These are phyloP conservation scores for Pterois miles DNA, from an alignment of 2,797 vertebrate genomes.

Conservation along the genomic window DNA sequence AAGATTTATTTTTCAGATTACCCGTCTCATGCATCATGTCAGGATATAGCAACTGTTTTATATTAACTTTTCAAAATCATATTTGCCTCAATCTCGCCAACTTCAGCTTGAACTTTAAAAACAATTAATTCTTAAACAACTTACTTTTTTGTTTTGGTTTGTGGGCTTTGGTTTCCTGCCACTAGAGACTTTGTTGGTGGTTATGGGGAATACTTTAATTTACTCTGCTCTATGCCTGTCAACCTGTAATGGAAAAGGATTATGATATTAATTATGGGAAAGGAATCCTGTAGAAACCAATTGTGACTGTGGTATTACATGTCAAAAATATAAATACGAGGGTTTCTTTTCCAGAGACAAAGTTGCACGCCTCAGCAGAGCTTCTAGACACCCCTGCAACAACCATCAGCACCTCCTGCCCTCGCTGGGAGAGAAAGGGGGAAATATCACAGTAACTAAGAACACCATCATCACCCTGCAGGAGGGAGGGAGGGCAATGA, in stretches of 20 bases:
- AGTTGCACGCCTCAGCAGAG: constrained; percentile 8
- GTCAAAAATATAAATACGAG: constrained; percentile 3
- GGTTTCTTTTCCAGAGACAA: background rate
- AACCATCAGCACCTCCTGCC: constrained; percentile 31
- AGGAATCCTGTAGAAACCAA: background rate
- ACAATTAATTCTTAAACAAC: background rate
- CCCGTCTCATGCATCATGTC: too few relatives aligned
- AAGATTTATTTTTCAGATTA: too few relatives aligned
- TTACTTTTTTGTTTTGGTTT: background rate
- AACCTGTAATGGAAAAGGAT: background rate
- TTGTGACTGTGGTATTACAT: background rate
- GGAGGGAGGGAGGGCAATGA: constrained; percentile 22
- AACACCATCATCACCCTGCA: constrained; percentile 29
- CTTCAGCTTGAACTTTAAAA: background rate
- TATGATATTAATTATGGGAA: constrained; percentile 1
- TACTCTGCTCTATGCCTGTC: background rate
- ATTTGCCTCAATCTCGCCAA: too few relatives aligned
- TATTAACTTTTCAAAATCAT: too few relatives aligned
- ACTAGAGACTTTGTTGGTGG: background rate
- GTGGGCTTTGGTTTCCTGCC: too few relatives aligned
- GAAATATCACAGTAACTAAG: background rate
- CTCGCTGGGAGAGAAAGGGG: background rate
- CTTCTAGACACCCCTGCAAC: background rate
- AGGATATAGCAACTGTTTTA: too few relatives aligned
- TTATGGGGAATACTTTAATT: background rate